Conservation (phyloP, 2,888 invertebrate species). For the Chironomus riparius region DNA sequence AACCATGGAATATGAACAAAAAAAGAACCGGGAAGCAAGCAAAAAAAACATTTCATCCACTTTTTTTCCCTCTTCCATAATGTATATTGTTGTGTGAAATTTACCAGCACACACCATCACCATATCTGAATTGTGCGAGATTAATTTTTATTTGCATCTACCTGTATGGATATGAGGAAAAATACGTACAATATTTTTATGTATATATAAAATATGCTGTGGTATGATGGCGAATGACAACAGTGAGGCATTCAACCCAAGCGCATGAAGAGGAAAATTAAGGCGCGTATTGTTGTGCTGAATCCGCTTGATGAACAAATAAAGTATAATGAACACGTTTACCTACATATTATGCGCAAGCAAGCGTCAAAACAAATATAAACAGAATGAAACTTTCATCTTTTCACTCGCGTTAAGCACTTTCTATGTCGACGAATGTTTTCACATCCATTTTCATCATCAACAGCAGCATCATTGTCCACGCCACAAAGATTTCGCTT, state of each 20-base stretch:
- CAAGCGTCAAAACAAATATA: conserved; percentile 23
- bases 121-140: not conserved
- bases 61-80: not conserved
- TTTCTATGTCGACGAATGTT: no score
- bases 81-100: not conserved
- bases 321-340: conserved; percentile 26
- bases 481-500: no score
- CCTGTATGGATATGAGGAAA: not conserved
- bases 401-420: not conserved
- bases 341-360: not conserved
- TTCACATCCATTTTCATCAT: no score
- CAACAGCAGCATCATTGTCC: no score
- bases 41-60: no score
- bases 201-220: not conserved
- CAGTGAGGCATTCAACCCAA: not conserved
- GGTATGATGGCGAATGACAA: not conserved
- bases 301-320: conserved; percentile 24
- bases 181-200: not conserved
- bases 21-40: no score
- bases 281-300: conserved; percentile 19
- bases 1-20: no score
- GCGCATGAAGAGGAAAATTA: not conserved
- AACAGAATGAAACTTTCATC: not conserved
- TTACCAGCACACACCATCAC: not conserved
- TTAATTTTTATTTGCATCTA: not conserved